Conservation (phyloP, 2,888 invertebrate genomes). For the Caenorhabditis macrosperma region DNA sequence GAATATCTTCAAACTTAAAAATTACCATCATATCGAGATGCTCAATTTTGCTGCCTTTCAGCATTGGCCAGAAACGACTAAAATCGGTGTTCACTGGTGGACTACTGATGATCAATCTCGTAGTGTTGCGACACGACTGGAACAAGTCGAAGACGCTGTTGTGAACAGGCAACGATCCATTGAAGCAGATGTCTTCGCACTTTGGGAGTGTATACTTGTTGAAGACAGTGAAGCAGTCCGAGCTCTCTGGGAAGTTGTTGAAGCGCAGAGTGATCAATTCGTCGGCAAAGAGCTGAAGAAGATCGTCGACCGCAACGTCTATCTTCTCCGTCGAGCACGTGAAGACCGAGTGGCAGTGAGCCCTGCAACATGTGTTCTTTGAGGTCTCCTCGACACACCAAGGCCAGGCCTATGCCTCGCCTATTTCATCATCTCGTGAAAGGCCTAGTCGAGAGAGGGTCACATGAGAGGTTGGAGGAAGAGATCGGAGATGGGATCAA, state of each 20-base stretch:
- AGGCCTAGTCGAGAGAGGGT: slow-evolving; percentile 13
- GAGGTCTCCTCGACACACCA: background rate
- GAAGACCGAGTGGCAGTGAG: slow-evolving; percentile 53
- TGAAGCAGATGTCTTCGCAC: slow-evolving; percentile 55
- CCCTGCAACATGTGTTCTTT: slow-evolving; percentile 33
- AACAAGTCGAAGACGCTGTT: slow-evolving; percentile 54
- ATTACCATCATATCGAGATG: slow-evolving; percentile 51
- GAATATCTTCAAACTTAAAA: background rate
- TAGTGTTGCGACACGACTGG: slow-evolving; percentile 32
- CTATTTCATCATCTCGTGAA: slow-evolving; percentile 42
- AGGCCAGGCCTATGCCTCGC: slow-evolving; percentile 3
- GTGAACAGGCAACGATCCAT: slow-evolving; percentile 36
- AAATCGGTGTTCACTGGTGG: slow-evolving; percentile 32
- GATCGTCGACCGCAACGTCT: slow-evolving; percentile 35
- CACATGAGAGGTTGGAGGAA: background rate
- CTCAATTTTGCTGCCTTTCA: slow-evolving; percentile 45
- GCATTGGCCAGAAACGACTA: slow-evolving; percentile 43
- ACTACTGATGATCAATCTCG: slow-evolving; percentile 38
- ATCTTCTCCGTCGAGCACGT: slow-evolving; percentile 17
- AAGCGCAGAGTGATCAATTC: slow-evolving; percentile 51
- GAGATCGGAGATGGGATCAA: background rate
- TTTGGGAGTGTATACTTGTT: slow-evolving; percentile 38
- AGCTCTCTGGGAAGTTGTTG: slow-evolving; percentile 41
- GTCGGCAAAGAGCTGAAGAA: slow-evolving; percentile 33
- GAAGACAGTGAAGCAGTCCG: slow-evolving; percentile 37